Percentiles rank a stretch among this genome's conserved stretches.
phyloP scores from a whole-genome alignment of 2,888 invertebrate species.

The Hydrotaea cyrtoneurina region DNA sequence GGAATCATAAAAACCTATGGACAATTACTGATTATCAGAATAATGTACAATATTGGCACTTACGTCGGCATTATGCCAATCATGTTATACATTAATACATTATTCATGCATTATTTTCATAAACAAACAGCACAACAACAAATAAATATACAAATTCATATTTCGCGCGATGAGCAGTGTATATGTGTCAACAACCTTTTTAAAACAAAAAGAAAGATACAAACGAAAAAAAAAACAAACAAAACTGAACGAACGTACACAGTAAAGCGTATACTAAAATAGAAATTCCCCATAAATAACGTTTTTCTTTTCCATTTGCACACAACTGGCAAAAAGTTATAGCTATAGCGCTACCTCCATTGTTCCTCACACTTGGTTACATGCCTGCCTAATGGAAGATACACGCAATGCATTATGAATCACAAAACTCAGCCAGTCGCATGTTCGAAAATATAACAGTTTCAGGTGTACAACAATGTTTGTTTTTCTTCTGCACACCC shows the following conservation, averaged over 20 bases:
- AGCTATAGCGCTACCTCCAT: background rate
- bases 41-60: background rate
- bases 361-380: background rate
- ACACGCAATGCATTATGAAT: constrained; percentile 15
- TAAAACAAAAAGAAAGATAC: background rate
- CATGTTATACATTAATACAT: background rate
- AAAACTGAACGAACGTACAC: background rate
- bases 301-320: background rate
- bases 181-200: constrained; percentile 18
- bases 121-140: background rate
- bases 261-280: background rate
- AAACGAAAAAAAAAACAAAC: background rate
- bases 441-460: constrained; percentile 1
- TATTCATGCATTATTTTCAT: background rate
- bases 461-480: background rate
- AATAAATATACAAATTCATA: background rate
- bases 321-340: background rate
- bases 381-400: background rate
- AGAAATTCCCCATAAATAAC: constrained; percentile 9
- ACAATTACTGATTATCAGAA: too few species aligned
- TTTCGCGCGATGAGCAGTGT: background rate
- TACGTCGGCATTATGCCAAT: background rate
- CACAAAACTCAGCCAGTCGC: background rate
- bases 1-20: too few species aligned
- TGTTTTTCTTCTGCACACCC: too few species aligned